These are phyloP conservation scores for Amblyjoppa proteus DNA, from an alignment of 2,888 invertebrate species.

Conservation along the genomic window DNA sequence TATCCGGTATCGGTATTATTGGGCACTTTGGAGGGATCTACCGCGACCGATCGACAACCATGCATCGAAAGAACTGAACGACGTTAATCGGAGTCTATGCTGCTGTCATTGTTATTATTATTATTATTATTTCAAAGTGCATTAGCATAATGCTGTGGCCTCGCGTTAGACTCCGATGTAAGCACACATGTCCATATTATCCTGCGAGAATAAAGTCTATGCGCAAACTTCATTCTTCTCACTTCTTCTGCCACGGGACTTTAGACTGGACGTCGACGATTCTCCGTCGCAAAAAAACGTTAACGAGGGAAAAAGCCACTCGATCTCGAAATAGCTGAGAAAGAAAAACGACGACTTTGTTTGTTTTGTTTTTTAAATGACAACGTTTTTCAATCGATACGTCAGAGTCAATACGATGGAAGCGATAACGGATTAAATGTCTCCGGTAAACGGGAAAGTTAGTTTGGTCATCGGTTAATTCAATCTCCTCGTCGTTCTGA, in stretches of 20 bases:
- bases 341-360: conserved; percentile 10
- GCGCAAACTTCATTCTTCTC: conserved; percentile 11
- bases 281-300: conserved; percentile 27
- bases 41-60: conserved; percentile 1
- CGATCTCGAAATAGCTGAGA: conserved; percentile 1
- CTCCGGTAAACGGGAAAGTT: background rate
- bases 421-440: background rate
- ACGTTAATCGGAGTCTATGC: conserved; percentile 7
- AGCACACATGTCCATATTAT: conserved; percentile 15
- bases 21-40: background rate
- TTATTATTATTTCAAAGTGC: background rate
- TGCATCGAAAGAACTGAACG: conserved; percentile 19
- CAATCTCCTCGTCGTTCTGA: background rate
- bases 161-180: conserved; percentile 11
- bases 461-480: background rate
- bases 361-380: background rate
- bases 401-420: too few species aligned
- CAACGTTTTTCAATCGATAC: background rate
- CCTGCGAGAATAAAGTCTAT: background rate
- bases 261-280: conserved; percentile 26
- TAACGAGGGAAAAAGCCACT: conserved; percentile 29
- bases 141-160: conserved; percentile 17
- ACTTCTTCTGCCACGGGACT: background rate
- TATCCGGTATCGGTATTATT: background rate
- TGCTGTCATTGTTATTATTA: background rate